Base-by-base conservation (phyloP, 2,888 invertebrate species). In the Globia sparganii region DNA sequence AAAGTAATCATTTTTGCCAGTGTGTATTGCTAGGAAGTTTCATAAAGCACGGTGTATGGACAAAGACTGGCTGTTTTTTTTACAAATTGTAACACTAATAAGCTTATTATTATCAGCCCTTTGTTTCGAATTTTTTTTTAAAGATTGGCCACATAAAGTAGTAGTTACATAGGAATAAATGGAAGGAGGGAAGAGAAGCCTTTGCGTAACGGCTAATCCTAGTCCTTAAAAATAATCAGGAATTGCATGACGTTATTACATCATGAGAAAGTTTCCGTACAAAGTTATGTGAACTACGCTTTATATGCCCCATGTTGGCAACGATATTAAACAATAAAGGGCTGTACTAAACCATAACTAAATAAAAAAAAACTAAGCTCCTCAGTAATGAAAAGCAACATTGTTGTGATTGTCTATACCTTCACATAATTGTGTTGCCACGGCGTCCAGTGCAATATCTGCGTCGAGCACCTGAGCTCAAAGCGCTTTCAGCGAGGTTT, bases 401-500 rank as follows among this genome's bases (percentile, higher is more conserved):
- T 75, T 82, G 78, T 81, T 86, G 72, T 82, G 72, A 85, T 78
- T 64, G 64, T 71, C 68, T 83, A 67, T 83, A 64, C 43, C 68
- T 62, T 62, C n/a, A 34, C 67, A 69, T 83, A 83, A 83, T 83
- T 80, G 75, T 76, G 68, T 70, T 71, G 40, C 43, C 40, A 72
- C 56, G 65, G 25, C 64, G 71, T 65, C 68, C 70, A 79, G 75
- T 75, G 83, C 86, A 86, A 88, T 90, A 86, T 87, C 87, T 80
- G 72, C 68, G 78, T 40, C 71, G 75, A 83, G 81, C 88, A 89
- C 88, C 88, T 90, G 91, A 84, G 86, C 81, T 80, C 86, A 86
- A 87, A 85, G 88, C 86, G 75, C 88, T 89, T 78, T 81, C 86
- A 78, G 64, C 75, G 78, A 86, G 85, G 89, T 89, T 91, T 91